Evolutionary conservation across 2,888 invertebrate genomes (phyloP).

Genomic region (Dimorphilus gyrociliatus): DNA sequence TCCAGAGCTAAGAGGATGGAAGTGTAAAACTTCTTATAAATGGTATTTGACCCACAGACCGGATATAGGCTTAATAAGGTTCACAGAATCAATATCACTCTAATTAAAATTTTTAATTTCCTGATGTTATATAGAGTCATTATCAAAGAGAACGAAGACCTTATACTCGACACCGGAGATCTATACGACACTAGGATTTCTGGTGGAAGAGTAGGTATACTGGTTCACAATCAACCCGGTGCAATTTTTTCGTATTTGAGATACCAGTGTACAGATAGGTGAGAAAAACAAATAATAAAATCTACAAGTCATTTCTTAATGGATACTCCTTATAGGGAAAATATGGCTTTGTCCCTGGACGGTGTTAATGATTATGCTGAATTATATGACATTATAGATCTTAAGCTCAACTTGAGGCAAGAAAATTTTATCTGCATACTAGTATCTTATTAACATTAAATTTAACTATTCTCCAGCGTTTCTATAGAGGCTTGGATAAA

Average conservation of each 20-base stretch:
- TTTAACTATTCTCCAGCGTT: constrained; percentile 16
- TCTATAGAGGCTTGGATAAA: constrained; percentile 16
- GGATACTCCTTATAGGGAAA: constrained; percentile 5
- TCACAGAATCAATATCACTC: too few relatives aligned
- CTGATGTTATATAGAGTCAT: too few relatives aligned
- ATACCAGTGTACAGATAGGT: constrained; percentile 11
- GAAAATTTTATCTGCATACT: too few relatives aligned
- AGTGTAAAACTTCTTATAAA: constrained; percentile 15
- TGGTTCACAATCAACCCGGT: constrained; percentile 16
- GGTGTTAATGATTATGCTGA: constrained; percentile 17
- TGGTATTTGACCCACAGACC: constrained; percentile 18
- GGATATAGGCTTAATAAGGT: constrained; percentile 16
- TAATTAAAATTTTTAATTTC: not conserved
- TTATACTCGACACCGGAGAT: constrained; percentile 17
- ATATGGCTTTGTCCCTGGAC: constrained; percentile 18
- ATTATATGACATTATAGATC: constrained; percentile 10
- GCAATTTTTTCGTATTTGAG: constrained; percentile 18
- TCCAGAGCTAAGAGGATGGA: constrained; percentile 16
- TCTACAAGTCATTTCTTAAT: too few relatives aligned
- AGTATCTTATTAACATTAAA: too few relatives aligned
- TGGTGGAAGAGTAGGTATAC: constrained; percentile 20
- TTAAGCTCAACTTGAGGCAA: constrained; percentile 3
- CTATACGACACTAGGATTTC: constrained; percentile 18
- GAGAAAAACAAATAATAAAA: too few relatives aligned
- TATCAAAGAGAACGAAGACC: constrained; percentile 10